Percentiles rank a stretch among this genome's conserved stretches.
phyloP scores from a whole-genome alignment of 2,113 vertebrate species.

The Galemys pyrenaicus region DNA sequence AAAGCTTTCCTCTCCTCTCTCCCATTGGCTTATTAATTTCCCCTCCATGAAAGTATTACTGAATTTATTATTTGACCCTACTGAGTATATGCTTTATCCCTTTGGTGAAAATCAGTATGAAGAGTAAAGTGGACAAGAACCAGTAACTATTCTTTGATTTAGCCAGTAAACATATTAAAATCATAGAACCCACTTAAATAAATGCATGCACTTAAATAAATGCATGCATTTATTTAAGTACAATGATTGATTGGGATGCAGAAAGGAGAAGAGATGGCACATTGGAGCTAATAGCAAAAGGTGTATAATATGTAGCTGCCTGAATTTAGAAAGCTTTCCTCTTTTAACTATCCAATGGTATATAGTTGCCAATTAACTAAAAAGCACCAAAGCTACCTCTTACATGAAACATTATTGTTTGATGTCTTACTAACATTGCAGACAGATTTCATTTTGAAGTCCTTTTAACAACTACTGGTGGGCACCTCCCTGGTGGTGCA shows the following conservation, averaged over 20 bases:
- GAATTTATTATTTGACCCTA: background rate
- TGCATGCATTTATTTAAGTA: background rate
- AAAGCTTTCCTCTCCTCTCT: background rate
- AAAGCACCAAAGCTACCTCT: background rate
- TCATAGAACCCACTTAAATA: background rate
- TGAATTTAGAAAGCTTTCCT: background rate
- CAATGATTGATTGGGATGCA: background rate
- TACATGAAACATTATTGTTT: background rate
- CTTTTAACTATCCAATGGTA: background rate
- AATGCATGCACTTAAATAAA: background rate
- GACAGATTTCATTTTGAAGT: background rate
- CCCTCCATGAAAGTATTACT: background rate
- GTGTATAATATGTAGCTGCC: background rate
- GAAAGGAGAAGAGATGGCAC: background rate
- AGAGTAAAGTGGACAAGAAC: background rate
- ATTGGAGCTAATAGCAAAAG: background rate
- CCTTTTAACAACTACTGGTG: background rate
- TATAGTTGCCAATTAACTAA: background rate
- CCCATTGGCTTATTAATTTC: constrained; percentile 26
- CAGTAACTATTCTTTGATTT: background rate
- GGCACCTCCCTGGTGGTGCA: too few species aligned
- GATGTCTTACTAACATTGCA: background rate
- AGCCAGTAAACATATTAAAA: background rate
- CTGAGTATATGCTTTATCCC: background rate
- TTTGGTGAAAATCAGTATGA: background rate